phyloP scores from a whole-genome alignment of 2,888 invertebrate species.

The Polydrusus pterygomalis region DNA sequence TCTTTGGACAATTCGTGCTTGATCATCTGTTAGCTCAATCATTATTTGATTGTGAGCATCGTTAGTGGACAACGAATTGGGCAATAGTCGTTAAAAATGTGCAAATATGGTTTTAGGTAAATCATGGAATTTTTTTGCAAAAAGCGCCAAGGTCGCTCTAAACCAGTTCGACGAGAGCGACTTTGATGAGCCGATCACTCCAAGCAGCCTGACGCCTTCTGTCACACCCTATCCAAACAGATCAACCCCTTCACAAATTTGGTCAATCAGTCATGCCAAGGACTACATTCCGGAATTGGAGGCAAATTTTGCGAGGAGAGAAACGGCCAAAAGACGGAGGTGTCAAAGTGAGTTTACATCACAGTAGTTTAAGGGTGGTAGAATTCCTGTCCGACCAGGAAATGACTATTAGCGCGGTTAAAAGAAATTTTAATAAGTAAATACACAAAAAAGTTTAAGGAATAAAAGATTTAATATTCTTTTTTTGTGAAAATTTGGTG shows the following conservation, averaged over 20 bases:
- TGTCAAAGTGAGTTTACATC: background rate
- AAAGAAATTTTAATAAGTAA: too few relatives aligned
- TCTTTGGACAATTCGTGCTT: too few relatives aligned
- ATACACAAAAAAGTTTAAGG: too few relatives aligned
- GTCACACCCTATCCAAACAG: background rate
- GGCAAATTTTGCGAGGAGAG: background rate
- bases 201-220: conserved; percentile 2
- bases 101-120: conserved; percentile 2
- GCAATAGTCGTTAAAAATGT: background rate
- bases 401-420: too few relatives aligned
- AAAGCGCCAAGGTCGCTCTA: conserved; percentile 1
- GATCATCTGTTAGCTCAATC: too few relatives aligned
- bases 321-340: conserved; percentile 1
- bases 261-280: conserved; percentile 14
- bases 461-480: too few relatives aligned
- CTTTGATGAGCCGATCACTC: conserved; percentile 9
- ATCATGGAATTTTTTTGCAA: conserved; percentile 28
- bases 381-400: too few relatives aligned
- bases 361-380: too few relatives aligned
- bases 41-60: too few relatives aligned
- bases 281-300: conserved; percentile 14
- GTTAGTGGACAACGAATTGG: too few relatives aligned
- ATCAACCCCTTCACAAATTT: conserved; percentile 21
- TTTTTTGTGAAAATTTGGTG: too few relatives aligned
- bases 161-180: conserved; percentile 8